A percentile compares a stretch with the other conserved stretches of the same genome.
phyloP scores from a whole-genome alignment of 2,113 vertebrate species.

The Cyrtonyx montezumae region DNA sequence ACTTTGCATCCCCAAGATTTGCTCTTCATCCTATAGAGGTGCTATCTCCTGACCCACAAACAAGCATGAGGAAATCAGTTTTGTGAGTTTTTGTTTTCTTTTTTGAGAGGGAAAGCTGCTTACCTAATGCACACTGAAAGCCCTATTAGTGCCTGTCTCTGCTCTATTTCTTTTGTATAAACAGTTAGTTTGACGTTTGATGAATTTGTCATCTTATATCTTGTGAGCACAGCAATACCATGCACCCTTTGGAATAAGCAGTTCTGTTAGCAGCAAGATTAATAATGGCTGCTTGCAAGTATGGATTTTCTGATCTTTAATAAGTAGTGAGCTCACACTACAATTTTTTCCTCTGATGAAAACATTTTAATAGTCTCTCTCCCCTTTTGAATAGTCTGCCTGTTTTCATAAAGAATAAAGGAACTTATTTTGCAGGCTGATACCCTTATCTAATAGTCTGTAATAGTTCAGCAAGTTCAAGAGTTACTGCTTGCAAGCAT shows the following conservation, averaged over 20 bases:
- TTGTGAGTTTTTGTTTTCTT: not conserved
- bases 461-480: not conserved
- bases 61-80: not conserved
- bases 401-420: conserved; percentile 24
- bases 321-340: conserved; percentile 19
- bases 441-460: not conserved
- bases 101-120: not conserved
- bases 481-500: not conserved
- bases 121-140: not conserved
- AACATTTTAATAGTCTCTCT: conserved; percentile 42
- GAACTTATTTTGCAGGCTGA: conserved; percentile 13
- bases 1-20: conserved; percentile 33
- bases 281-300: conserved; percentile 38
- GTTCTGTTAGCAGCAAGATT: conserved; percentile 40
- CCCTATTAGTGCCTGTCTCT: not conserved
- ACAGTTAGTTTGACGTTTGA: conserved; percentile 17
- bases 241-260: not conserved
- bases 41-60: not conserved
- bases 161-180: conserved; percentile 26
- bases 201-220: conserved; percentile 29
- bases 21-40: not conserved
- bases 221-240: conserved; percentile 24
- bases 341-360: conserved; percentile 32
- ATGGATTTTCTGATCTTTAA: not conserved
- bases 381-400: not conserved